These are phyloP conservation scores for Drosophila mercatorum DNA, from an alignment of 2,888 invertebrate species.

Conservation along the genomic window DNA sequence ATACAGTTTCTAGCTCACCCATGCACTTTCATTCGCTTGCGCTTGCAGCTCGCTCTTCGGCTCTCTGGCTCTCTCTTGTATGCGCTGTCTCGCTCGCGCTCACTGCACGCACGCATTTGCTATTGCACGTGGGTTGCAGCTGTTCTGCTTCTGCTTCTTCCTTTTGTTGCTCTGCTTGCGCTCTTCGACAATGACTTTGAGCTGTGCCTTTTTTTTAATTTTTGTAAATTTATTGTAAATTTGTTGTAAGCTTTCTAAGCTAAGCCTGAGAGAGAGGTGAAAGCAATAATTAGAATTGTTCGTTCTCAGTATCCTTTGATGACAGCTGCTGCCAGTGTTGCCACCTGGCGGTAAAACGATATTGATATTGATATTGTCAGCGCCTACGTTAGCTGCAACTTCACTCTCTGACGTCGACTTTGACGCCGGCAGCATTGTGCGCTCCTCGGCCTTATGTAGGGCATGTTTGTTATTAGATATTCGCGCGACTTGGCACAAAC, in stretches of 20 bases:
- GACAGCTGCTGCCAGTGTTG: conserved; percentile 24
- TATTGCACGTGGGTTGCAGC: conserved; percentile 3
- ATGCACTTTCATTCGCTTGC: conserved; percentile 63
- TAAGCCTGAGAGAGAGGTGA: too few species aligned
- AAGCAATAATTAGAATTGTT: neutral
- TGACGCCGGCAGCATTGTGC: conserved; percentile 21
- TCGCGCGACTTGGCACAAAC: neutral
- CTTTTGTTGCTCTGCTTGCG: neutral
- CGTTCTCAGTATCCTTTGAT: conserved; percentile 13
- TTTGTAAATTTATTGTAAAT: too few species aligned
- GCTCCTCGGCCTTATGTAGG: conserved; percentile 28
- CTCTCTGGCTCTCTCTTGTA: neutral
- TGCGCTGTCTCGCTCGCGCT: neutral
- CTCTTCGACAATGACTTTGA: neutral
- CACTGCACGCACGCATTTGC: conserved; percentile 6
- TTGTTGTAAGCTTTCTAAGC: too few species aligned
- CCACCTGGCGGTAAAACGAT: conserved; percentile 29
- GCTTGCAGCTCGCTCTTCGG: conserved; percentile 10
- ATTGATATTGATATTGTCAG: conserved; percentile 45
- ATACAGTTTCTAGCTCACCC: conserved; percentile 25
- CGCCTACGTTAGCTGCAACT: conserved; percentile 15
- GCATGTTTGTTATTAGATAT: conserved; percentile 28
- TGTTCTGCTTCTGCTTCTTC: conserved; percentile 1
- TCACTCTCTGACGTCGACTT: conserved; percentile 15
- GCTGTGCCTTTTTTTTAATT: neutral